These are phyloP conservation scores for Liopterus haemorrhoidalis DNA, from an alignment of 2,888 invertebrate species.

Conservation along the genomic window DNA sequence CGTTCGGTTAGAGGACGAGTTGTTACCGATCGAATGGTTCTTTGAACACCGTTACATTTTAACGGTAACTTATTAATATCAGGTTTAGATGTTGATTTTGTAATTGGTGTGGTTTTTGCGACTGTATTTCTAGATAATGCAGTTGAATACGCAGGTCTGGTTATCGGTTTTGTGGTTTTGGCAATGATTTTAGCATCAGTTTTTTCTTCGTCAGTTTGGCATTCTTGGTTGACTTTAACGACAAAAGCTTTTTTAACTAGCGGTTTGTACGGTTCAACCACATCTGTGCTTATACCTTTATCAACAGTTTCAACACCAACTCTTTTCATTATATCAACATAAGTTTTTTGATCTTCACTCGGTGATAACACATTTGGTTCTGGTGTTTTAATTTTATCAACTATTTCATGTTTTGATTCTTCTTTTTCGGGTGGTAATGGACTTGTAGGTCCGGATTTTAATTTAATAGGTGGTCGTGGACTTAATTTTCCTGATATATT, in stretches of 20 bases:
- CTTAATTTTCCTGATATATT: slow-evolving; percentile 57
- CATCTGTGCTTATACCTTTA: slow-evolving; percentile 44
- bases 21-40: slow-evolving; percentile 20
- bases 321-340: slow-evolving; percentile 41
- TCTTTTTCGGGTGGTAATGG: slow-evolving; percentile 39
- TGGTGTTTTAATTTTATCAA: slow-evolving; percentile 2
- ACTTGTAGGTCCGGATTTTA: slow-evolving; percentile 43
- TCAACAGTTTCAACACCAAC: slow-evolving; percentile 43
- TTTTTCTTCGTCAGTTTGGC: slow-evolving; percentile 36
- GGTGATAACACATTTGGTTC: slow-evolving; percentile 39
- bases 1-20: slow-evolving; percentile 24
- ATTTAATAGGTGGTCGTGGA: slow-evolving; percentile 50
- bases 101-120: slow-evolving; percentile 36
- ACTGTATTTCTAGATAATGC: slow-evolving; percentile 45
- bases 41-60: slow-evolving; percentile 16
- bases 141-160: slow-evolving; percentile 46
- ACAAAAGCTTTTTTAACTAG: slow-evolving; percentile 35
- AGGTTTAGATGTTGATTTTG: slow-evolving; percentile 34
- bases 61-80: slow-evolving; percentile 31
- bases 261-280: slow-evolving; percentile 40
- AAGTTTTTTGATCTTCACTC: slow-evolving; percentile 45
- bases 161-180: slow-evolving; percentile 34
- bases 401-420: slow-evolving; percentile 32
- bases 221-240: slow-evolving; percentile 38
- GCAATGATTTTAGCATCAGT: slow-evolving; percentile 30